A percentile compares a stretch with the other conserved stretches of the same genome.
Evolutionary conservation across 2,888 invertebrate genomes (phyloP).

Genomic region (Rotaria socialis): DNA sequence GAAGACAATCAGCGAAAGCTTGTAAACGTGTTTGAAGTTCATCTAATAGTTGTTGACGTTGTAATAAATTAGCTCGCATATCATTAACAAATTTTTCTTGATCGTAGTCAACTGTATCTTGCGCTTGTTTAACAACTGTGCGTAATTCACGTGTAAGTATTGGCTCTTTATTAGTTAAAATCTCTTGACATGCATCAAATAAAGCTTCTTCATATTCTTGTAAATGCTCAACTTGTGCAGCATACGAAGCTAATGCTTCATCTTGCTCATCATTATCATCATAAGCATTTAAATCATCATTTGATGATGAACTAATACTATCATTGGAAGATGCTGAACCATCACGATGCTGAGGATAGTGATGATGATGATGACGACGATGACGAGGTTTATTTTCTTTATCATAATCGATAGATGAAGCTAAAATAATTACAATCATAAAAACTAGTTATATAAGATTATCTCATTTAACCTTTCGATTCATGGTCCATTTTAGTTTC

Average conservation of each 20-base stretch:
- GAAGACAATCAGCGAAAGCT: neutral
- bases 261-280: constrained; percentile 2
- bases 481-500: neutral
- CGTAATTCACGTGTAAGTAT: neutral
- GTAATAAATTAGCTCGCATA: neutral
- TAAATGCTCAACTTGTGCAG: constrained; percentile 31
- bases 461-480: neutral
- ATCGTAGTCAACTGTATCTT: constrained; percentile 20
- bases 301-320: neutral
- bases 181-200: constrained; percentile 9
- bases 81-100: constrained; percentile 35
- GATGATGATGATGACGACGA: neutral
- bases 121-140: neutral
- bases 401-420: neutral
- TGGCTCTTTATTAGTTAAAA: constrained; percentile 1
- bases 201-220: constrained; percentile 36
- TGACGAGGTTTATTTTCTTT: neutral
- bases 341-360: neutral
- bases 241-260: constrained; percentile 16
- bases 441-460: neutral
- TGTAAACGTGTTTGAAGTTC: constrained; percentile 19
- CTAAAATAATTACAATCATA: neutral
- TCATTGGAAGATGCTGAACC: neutral
- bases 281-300: neutral
- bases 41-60: constrained; percentile 17